phyloP scores from a whole-genome alignment of 2,888 invertebrate genomes.

The Steinernema carpocapsae region DNA sequence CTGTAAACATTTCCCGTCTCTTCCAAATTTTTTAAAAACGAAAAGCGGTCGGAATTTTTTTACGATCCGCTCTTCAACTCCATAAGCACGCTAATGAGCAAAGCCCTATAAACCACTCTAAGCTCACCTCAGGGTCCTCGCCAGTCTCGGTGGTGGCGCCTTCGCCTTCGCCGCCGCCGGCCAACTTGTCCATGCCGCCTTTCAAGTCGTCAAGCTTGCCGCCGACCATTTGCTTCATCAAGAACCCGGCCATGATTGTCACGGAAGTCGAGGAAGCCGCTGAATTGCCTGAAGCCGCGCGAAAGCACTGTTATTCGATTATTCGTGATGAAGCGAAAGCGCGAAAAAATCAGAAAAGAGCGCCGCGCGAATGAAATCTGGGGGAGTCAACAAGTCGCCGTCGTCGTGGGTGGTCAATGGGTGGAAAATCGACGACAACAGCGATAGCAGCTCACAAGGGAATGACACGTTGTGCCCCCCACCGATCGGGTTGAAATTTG shows the following conservation, averaged over 20 bases:
- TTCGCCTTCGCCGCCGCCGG: constrained; percentile 54
- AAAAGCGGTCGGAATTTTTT: no score
- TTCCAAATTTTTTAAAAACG: no score
- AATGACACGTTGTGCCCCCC: no score
- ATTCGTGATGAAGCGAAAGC: constrained; percentile 9
- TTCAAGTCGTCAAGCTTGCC: constrained; percentile 67
- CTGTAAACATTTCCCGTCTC: no score
- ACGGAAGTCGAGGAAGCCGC: background rate
- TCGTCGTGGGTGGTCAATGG: background rate
- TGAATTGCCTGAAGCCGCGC: constrained; percentile 27
- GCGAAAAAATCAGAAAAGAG: background rate
- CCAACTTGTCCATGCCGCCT: constrained; percentile 56
- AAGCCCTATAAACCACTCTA: no score
- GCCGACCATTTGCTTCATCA: constrained; percentile 69
- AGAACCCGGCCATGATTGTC: constrained; percentile 62
- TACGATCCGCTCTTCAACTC: no score
- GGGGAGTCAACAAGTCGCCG: no score
- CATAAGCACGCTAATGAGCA: no score
- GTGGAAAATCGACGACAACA: no score
- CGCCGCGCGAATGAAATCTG: no score
- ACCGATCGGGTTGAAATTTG: no score
- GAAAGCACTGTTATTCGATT: constrained; percentile 18
- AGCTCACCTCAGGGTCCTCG: constrained; percentile 83
- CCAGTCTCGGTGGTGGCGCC: constrained; percentile 85
- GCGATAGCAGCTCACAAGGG: no score